Percentiles rank a stretch among this genome's conserved stretches.
Conservation (phyloP, 2,888 invertebrate species). For the Bellardia bayeri region DNA sequence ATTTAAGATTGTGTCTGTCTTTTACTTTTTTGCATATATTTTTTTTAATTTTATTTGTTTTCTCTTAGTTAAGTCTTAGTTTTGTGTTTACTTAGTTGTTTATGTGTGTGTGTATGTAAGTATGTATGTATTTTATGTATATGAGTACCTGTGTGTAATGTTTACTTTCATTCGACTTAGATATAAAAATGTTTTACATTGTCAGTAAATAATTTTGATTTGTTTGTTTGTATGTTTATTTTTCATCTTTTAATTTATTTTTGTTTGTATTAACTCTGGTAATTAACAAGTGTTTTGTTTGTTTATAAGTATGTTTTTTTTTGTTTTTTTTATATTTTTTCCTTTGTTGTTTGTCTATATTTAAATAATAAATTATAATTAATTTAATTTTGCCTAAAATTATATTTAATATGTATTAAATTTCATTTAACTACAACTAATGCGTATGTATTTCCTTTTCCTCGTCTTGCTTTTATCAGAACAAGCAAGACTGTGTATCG, state of each 20-base stretch:
- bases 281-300: constrained; percentile 71
- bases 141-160: too few species aligned
- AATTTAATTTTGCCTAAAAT: constrained; percentile 63
- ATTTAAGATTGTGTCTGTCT: constrained; percentile 24
- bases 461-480: constrained; percentile 39
- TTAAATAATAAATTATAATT: constrained; percentile 66
- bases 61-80: constrained; percentile 41
- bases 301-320: constrained; percentile 46
- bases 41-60: constrained; percentile 23
- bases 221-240: constrained; percentile 34
- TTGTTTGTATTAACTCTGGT: constrained; percentile 56
- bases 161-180: constrained; percentile 22
- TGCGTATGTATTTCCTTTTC: constrained; percentile 43
- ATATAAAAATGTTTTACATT: constrained; percentile 65
- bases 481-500: neutral
- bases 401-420: constrained; percentile 69
- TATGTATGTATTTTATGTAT: neutral
- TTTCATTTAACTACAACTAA: constrained; percentile 73
- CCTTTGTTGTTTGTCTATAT: constrained; percentile 45
- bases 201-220: constrained; percentile 70
- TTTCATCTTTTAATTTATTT: constrained; percentile 24
- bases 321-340: neutral
- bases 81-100: constrained; percentile 37
- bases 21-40: constrained; percentile 30
- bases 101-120: neutral